Percentiles rank a stretch among this genome's conserved stretches.
Evolutionary conservation across 2,888 invertebrate genomes (phyloP).

Genomic region (Schizaphis graminum): DNA sequence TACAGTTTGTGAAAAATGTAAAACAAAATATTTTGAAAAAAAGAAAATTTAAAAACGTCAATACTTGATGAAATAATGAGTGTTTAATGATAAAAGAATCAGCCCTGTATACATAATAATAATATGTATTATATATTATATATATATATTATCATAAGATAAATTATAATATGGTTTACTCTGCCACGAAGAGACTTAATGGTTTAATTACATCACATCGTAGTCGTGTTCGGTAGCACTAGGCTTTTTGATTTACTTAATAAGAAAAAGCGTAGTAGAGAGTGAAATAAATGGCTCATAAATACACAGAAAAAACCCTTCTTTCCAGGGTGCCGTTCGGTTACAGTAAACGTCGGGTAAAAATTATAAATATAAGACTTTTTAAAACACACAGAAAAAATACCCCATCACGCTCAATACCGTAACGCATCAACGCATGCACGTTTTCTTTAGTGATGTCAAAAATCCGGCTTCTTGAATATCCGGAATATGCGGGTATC

Average conservation of each 20-base stretch:
- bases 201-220: not conserved
- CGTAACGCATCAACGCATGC: not conserved
- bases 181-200: not conserved
- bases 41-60: too few species aligned
- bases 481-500: too few species aligned
- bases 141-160: not conserved
- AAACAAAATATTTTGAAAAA: too few species aligned
- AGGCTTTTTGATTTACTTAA: slow-evolving; percentile 39
- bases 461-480: too few species aligned
- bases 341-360: slow-evolving; percentile 33
- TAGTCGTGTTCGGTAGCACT: not conserved
- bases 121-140: not conserved
- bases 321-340: slow-evolving; percentile 53
- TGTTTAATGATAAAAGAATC: too few species aligned
- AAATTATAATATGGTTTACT: not conserved
- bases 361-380: slow-evolving; percentile 43
- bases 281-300: slow-evolving; percentile 43
- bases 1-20: too few species aligned
- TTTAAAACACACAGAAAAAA: slow-evolving; percentile 34
- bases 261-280: slow-evolving; percentile 23
- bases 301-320: not conserved
- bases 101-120: not conserved
- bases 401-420: not conserved
- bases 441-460: too few species aligned
- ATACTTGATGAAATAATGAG: too few species aligned